Conservation (phyloP, 1,140 invertebrate species). For the Globodera ellingtonae region DNA sequence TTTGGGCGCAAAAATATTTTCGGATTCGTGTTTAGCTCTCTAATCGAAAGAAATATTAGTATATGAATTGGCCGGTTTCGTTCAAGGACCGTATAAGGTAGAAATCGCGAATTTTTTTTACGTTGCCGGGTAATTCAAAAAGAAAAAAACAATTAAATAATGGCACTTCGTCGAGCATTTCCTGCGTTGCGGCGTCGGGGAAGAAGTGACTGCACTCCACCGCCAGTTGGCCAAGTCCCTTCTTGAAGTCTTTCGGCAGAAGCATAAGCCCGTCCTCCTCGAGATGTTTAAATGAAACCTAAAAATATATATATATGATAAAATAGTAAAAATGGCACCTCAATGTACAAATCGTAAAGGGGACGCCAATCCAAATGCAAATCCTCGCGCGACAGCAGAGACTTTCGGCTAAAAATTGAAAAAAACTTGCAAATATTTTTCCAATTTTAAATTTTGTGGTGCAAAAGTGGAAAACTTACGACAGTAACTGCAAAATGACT, state of each 20-base stretch:
- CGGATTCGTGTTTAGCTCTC: background rate
- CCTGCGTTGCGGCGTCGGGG: slow-evolving; percentile 76
- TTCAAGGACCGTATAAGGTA: too few relatives aligned
- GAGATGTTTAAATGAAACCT: slow-evolving; percentile 44
- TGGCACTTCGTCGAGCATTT: slow-evolving; percentile 80
- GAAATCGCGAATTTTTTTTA: too few relatives aligned
- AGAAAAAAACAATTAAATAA: background rate
- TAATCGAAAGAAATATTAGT: too few relatives aligned
- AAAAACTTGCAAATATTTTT: background rate
- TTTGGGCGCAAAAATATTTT: background rate
- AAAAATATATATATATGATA: slow-evolving; percentile 2
- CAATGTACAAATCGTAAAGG: slow-evolving; percentile 74
- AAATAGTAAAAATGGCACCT: slow-evolving; percentile 58
- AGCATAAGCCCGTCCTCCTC: slow-evolving; percentile 65
- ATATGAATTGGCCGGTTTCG: too few relatives aligned
- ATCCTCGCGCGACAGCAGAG: slow-evolving; percentile 77
- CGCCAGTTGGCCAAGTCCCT: slow-evolving; percentile 47
- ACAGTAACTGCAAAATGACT: slow-evolving; percentile 66
- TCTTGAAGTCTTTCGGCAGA: slow-evolving; percentile 70
- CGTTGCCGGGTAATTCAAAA: too few relatives aligned
- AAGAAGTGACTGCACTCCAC: slow-evolving; percentile 72
- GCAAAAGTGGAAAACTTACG: slow-evolving; percentile 61
- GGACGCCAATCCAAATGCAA: slow-evolving; percentile 82
- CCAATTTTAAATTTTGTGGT: slow-evolving; percentile 13
- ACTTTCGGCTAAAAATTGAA: slow-evolving; percentile 73